These are phyloP conservation scores for Acronicta leporina DNA, from an alignment of 2,888 invertebrate genomes.

Conservation along the genomic window DNA sequence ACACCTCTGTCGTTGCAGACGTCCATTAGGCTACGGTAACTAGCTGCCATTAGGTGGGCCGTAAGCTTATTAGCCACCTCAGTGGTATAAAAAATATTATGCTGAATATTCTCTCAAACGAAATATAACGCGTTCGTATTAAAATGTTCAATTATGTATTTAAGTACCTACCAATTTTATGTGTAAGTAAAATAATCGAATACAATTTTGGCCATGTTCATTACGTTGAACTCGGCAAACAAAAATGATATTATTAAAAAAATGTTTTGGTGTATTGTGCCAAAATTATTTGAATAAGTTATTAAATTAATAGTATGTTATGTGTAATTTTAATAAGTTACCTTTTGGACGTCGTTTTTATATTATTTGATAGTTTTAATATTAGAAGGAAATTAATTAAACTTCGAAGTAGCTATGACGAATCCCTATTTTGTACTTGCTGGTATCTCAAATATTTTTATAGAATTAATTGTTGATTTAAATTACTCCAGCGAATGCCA, in stretches of 20 bases:
- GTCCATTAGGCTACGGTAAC: too few relatives aligned
- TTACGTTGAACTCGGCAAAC: too few relatives aligned
- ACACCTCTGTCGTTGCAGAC: too few relatives aligned
- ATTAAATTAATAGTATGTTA: conserved; percentile 59
- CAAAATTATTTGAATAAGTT: conserved; percentile 71
- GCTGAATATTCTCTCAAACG: too few relatives aligned
- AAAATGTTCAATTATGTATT: too few relatives aligned
- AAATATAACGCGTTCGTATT: too few relatives aligned
- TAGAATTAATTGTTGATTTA: conserved; percentile 53
- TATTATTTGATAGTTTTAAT: conserved; percentile 43
- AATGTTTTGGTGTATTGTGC: conserved; percentile 75
- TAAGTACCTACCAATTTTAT: not conserved
- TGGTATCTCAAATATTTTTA: conserved; percentile 61
- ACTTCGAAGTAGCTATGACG: conserved; percentile 41
- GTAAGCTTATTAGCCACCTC: too few relatives aligned
- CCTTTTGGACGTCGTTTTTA: conserved; percentile 50
- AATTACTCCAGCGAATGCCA: conserved; percentile 74
- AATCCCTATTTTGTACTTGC: conserved; percentile 52
- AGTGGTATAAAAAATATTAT: too few relatives aligned
- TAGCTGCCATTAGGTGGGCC: too few relatives aligned
- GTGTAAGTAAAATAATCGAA: conserved; percentile 14
- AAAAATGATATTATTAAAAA: conserved; percentile 36
- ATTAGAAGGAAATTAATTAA: conserved; percentile 35
- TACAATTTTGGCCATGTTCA: conserved; percentile 18
- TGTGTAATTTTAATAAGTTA: conserved; percentile 61